A percentile compares a stretch with the other conserved stretches of the same genome.
Conservation (phyloP, 2,113 vertebrate genomes). For the Ranitomeya imitator region DNA sequence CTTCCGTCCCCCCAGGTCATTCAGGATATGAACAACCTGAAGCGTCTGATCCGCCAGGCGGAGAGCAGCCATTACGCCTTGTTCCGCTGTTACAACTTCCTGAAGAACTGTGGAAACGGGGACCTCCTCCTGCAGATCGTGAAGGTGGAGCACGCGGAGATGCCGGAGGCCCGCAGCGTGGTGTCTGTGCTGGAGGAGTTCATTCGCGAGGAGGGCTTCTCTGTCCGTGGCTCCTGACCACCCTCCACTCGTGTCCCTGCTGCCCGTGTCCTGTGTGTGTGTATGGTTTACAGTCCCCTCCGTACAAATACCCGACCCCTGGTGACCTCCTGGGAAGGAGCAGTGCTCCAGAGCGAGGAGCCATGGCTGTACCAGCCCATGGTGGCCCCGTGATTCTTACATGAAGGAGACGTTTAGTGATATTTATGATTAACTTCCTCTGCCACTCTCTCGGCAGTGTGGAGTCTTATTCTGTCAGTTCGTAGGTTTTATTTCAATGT, state of each 20-base stretch:
- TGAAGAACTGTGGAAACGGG: constrained; percentile 91
- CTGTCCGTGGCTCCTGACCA: constrained; percentile 57
- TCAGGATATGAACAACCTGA: constrained; percentile 97
- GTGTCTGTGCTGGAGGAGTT: constrained; percentile 92
- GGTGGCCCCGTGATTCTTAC: too few relatives aligned
- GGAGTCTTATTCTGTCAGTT: too few relatives aligned
- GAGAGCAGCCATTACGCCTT: constrained; percentile 96
- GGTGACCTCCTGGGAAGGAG: too few relatives aligned
- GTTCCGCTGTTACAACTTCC: constrained; percentile 92
- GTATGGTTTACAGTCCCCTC: neutral
- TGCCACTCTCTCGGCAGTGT: too few relatives aligned
- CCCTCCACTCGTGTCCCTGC: neutral
- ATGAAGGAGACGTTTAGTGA: too few relatives aligned
- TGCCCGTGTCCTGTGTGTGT: neutral
- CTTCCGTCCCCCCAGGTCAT: constrained; percentile 80
- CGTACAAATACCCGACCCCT: too few relatives aligned
- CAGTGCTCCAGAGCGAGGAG: too few relatives aligned
- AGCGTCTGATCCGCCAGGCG: constrained; percentile 93
- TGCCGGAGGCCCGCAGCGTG: constrained; percentile 90
- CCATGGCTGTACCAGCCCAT: too few relatives aligned
- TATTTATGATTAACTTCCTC: too few relatives aligned
- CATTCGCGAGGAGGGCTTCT: constrained; percentile 78
- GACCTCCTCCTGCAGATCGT: constrained; percentile 91
- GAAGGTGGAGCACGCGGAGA: constrained; percentile 87
- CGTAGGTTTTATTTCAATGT: neutral